Percentiles rank a stretch among this genome's conserved stretches.
phyloP scores from a whole-genome alignment of 2,888 invertebrate species.

The Sesamia inferens region DNA sequence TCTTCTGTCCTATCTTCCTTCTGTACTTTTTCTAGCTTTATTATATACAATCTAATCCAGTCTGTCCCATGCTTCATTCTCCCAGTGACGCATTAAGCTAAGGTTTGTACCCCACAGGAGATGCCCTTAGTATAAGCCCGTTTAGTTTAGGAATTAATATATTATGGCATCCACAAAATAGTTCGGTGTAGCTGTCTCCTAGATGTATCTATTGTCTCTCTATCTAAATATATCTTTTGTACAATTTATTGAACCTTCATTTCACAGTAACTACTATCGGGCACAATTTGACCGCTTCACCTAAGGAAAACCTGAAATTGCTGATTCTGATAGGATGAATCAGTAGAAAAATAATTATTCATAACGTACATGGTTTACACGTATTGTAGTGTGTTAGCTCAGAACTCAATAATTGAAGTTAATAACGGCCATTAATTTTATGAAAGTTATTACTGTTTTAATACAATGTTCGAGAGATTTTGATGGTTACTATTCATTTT shows the following conservation, averaged over 20 bases:
- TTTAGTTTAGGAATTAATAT: background rate
- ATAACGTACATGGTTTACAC: background rate
- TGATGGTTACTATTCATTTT: constrained; percentile 22
- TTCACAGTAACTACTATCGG: background rate
- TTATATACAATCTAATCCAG: background rate
- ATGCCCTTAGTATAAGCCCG: background rate
- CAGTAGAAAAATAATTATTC: constrained; percentile 3
- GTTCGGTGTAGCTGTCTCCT: background rate
- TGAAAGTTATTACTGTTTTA: constrained; percentile 28
- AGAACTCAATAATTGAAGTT: constrained; percentile 14
- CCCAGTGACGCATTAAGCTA: background rate
- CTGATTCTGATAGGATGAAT: background rate
- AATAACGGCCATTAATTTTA: constrained; percentile 26
- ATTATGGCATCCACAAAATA: background rate
- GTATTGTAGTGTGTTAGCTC: constrained; percentile 13
- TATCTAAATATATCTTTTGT: no score
- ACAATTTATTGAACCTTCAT: background rate
- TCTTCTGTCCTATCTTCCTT: background rate
- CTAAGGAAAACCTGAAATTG: background rate
- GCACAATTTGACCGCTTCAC: background rate
- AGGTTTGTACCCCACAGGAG: background rate
- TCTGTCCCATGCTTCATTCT: background rate
- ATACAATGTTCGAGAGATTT: constrained; percentile 38
- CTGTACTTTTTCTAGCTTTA: background rate
- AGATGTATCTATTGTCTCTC: no score